Conservation (phyloP, 2,797 vertebrate genomes). For the Esox lucius region DNA sequence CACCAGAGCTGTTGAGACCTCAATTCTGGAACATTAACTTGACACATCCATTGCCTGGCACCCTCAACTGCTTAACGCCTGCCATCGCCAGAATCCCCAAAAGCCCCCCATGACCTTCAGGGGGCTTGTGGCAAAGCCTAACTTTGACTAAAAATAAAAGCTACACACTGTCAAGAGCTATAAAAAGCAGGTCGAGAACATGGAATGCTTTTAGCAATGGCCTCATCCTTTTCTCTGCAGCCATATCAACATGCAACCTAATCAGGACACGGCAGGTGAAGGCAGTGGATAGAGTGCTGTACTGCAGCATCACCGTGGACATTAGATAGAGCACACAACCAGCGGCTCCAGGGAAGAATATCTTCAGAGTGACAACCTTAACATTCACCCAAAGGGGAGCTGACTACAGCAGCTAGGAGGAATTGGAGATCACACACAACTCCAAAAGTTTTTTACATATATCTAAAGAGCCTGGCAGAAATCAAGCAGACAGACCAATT, state of each 20-base stretch:
- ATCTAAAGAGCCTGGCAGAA: not conserved
- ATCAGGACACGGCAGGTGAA: not conserved
- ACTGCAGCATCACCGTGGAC: not conserved
- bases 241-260: not conserved
- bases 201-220: not conserved
- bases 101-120: conserved; percentile 30
- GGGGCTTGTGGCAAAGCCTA: conserved; percentile 18
- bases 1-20: conserved; percentile 29
- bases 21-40: not conserved
- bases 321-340: not conserved
- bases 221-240: not conserved
- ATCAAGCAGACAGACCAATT: not conserved
- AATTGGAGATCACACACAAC: not conserved
- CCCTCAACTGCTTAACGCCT: conserved; percentile 2
- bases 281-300: not conserved
- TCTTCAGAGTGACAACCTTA: not conserved
- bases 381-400: too few species aligned
- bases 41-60: conserved; percentile 12
- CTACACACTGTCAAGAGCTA: not conserved
- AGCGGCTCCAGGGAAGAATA: not conserved
- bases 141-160: conserved; percentile 1
- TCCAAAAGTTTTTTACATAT: not conserved
- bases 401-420: not conserved
- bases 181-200: not conserved
- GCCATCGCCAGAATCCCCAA: conserved; percentile 1